phyloP scores from a whole-genome alignment of 2,113 vertebrate species.

The Tamias sibiricus region DNA sequence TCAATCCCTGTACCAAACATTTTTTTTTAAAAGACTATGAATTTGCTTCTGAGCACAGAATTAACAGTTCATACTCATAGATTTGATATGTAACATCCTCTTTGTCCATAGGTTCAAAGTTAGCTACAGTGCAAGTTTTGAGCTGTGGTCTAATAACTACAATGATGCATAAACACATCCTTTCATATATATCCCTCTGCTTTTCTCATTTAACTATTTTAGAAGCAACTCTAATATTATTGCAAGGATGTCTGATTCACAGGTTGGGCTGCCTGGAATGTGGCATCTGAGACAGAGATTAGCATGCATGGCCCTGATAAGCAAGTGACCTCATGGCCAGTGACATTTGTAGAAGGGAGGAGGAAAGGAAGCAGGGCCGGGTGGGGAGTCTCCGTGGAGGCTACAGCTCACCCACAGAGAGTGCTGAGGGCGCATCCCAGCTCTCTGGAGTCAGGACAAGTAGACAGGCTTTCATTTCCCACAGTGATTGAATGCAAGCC shows the following conservation, averaged over 20 bases:
- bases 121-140: not conserved
- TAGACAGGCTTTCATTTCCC: not conserved
- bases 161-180: not conserved
- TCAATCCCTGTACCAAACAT: no score
- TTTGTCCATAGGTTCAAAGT: not conserved
- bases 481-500: not conserved
- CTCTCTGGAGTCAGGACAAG: not conserved
- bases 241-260: not conserved
- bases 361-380: not conserved
- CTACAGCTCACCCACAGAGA: not conserved
- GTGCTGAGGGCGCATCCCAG: not conserved
- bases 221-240: not conserved
- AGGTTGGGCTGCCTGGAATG: not conserved
- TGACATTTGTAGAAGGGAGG: not conserved
- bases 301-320: not conserved
- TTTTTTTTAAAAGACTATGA: not conserved
- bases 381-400: not conserved
- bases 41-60: constrained; percentile 6
- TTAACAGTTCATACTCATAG: not conserved
- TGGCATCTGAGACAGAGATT: not conserved
- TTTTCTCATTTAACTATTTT: not conserved
- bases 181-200: not conserved
- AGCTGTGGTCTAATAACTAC: not conserved
- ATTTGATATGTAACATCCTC: not conserved
- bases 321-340: not conserved